phyloP scores from a whole-genome alignment of 2,113 vertebrate genomes.

The Cathartes aura region DNA sequence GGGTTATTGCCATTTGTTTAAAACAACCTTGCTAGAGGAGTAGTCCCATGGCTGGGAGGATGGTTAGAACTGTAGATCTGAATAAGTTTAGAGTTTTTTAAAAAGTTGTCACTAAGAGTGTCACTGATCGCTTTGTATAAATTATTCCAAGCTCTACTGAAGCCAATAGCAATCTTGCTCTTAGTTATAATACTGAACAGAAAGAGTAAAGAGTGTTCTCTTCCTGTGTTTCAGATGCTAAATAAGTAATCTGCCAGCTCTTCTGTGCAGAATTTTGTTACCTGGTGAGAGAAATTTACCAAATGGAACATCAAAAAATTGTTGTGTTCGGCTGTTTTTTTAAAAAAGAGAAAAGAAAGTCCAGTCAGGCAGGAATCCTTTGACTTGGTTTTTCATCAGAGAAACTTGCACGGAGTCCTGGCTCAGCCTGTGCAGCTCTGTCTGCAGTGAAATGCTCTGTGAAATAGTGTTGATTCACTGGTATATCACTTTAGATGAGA shows the following conservation, averaged over 20 bases:
- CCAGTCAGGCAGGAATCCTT: not conserved
- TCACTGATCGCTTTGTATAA: not conserved
- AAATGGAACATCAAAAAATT: not conserved
- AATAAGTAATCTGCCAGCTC: not conserved
- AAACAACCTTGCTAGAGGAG: not conserved
- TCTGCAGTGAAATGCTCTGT: not conserved
- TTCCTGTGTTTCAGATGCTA: not conserved
- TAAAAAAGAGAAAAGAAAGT: not conserved
- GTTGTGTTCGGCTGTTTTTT: not conserved
- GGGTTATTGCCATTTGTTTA: not conserved
- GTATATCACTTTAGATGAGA: not conserved
- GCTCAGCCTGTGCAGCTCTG: not conserved
- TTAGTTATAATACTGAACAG: not conserved
- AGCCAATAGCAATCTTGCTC: rapidly evolving
- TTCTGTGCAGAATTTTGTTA: not conserved
- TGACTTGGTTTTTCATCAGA: not conserved
- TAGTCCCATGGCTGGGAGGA: not conserved
- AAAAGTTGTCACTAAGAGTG: not conserved
- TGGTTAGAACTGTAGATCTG: not conserved
- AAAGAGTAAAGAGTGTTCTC: not conserved
- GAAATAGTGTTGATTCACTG: not conserved
- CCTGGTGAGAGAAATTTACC: not conserved
- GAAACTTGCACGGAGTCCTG: not conserved
- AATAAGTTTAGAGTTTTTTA: not conserved
- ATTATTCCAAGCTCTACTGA: not conserved